Conservation (phyloP, 2,888 invertebrate genomes). For the Stenodera caucasica region DNA sequence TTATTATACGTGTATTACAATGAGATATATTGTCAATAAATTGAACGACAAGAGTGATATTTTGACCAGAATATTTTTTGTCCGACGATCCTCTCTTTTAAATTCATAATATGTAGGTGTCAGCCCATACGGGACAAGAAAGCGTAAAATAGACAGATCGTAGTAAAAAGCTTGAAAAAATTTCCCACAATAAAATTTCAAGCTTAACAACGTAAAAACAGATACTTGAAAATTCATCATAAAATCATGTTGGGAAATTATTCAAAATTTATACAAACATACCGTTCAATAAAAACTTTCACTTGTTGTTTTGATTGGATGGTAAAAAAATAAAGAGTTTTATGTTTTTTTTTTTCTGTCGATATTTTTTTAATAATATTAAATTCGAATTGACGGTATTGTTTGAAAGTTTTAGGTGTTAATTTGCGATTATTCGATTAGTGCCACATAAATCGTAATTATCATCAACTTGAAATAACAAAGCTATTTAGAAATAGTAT, state of each 20-base stretch:
- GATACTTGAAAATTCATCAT: not conserved
- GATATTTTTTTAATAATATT: too few species aligned
- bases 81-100: not conserved
- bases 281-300: not conserved
- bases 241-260: not conserved
- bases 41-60: conserved; percentile 12
- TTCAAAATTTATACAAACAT: not conserved
- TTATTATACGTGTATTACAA: conserved; percentile 24
- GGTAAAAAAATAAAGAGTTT: not conserved
- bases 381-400: too few species aligned
- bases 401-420: too few species aligned
- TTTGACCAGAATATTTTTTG: conserved; percentile 1
- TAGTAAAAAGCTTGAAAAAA: not conserved
- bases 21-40: conserved; percentile 20
- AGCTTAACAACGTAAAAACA: not conserved
- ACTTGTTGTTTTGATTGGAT: not conserved
- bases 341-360: too few species aligned
- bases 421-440: not conserved
- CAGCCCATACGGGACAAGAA: not conserved
- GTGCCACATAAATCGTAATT: conserved; percentile 24
- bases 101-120: conserved; percentile 1
- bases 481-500: conserved; percentile 48
- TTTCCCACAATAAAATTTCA: not conserved
- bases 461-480: conserved; percentile 34
- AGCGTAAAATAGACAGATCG: not conserved